Evolutionary conservation across 1,140 invertebrate species (phyloP), one percentile per base, ranked within the genome.

Genomic region (Zaprionus ghesquierei): DNA sequence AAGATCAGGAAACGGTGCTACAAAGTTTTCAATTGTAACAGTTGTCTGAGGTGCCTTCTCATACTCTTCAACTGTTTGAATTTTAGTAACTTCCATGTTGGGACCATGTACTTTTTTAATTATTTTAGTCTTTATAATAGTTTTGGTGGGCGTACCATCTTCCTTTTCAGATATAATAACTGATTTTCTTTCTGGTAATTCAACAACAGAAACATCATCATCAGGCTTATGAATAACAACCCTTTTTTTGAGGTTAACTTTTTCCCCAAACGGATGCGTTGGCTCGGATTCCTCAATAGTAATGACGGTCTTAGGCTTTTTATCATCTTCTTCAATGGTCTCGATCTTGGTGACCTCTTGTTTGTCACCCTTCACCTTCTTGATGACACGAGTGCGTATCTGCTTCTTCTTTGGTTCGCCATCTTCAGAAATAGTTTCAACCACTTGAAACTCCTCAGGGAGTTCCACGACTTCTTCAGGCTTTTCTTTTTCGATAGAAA

Each of bases 61-160:
- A 62, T 92, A 92, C 69, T 93, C 92, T 69, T 93, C 91, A 3
- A 93, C 73, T 5, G 91, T 92, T 44, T 91, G 81, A 25, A 92
- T 89, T 79, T 93, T 92, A 2, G 92, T 92, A 2, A 92, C 84
- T 69, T 93, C 86, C 85, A 93, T 90, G 71, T 92, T 92, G 0
- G 89, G 58, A 2, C 90, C 92, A 15, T 82, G 87, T 18, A 91
- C 85, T 66, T 92, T 92, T 59, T 91, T 92, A 15, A 92, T 93
- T 13, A 92, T 89, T 54, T 92, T 91, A 5, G 92, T 93, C 9
- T 92, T 92, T 5, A 91, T 91, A 68, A 93, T 93, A 4, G 92
- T 91, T 51, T 92, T 93, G 4, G 72, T 90, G 1, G 86, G 85
- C 54, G 89, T 92, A 0, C 92, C 92, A 65, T 92, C 84, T 35